Percentiles rank a stretch among this genome's conserved stretches.
phyloP scores from a whole-genome alignment of 2,113 vertebrate genomes.

The Tenebrosternarchus preto region DNA sequence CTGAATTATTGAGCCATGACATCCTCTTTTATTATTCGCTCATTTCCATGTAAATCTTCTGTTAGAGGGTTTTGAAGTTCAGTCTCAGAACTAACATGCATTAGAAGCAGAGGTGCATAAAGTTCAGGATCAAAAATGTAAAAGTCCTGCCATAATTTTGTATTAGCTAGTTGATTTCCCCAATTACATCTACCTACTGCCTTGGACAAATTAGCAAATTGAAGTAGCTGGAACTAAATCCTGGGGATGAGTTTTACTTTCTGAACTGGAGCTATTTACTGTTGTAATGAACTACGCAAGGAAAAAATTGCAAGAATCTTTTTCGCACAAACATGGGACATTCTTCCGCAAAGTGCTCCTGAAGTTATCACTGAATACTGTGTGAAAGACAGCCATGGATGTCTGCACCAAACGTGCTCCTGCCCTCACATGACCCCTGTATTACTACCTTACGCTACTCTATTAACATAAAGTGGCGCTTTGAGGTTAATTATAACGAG shows the following conservation, averaged over 20 bases:
- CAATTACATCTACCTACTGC: too few relatives aligned
- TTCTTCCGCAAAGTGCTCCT: conserved; percentile 19
- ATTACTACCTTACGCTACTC: neutral
- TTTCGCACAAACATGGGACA: neutral
- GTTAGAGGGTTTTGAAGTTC: neutral
- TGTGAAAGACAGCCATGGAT: conserved; percentile 7
- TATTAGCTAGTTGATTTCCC: too few relatives aligned
- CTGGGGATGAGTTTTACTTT: too few relatives aligned
- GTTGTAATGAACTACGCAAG: neutral
- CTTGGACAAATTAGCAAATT: too few relatives aligned
- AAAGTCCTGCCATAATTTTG: too few relatives aligned
- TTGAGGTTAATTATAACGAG: neutral
- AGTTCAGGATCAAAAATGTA: too few relatives aligned
- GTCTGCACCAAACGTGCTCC: neutral
- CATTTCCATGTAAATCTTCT: neutral
- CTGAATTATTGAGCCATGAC: conserved; percentile 12
- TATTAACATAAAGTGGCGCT: neutral
- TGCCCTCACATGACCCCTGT: neutral
- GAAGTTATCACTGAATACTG: conserved; percentile 15
- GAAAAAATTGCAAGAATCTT: neutral
- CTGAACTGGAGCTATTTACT: neutral
- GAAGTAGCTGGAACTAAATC: too few relatives aligned
- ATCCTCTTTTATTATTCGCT: conserved; percentile 13
- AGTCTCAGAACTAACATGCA: conserved; percentile 1
- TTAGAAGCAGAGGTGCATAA: neutral